These are phyloP conservation scores for Eudemis profundana DNA, from an alignment of 2,888 invertebrate species.

Conservation along the genomic window DNA sequence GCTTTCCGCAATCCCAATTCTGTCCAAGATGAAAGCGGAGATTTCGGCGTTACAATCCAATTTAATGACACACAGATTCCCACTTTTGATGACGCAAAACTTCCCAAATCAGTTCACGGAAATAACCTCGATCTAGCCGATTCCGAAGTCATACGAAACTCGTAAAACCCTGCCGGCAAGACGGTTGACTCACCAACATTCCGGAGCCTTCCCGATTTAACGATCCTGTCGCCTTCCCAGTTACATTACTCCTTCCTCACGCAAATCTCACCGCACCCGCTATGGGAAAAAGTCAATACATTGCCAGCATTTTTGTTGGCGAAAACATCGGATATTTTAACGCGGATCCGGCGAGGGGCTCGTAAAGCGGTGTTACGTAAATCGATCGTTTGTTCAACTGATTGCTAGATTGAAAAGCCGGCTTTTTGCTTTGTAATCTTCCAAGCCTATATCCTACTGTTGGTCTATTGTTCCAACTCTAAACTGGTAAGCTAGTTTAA, in stretches of 20 bases:
- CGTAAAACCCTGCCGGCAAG: slow-evolving; percentile 74
- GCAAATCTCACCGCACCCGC: slow-evolving; percentile 70
- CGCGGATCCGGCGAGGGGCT: slow-evolving; percentile 61
- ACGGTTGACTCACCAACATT: slow-evolving; percentile 62
- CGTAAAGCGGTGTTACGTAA: slow-evolving; percentile 72
- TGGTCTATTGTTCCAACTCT: slow-evolving; percentile 7
- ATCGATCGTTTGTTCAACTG: slow-evolving; percentile 77
- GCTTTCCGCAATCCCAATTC: slow-evolving; percentile 17
- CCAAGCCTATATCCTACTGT: slow-evolving; percentile 55
- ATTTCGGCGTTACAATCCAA: slow-evolving; percentile 47
- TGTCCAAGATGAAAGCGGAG: slow-evolving; percentile 33
- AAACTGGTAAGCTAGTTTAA: neutral
- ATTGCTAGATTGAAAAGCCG: slow-evolving; percentile 74
- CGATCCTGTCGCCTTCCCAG: slow-evolving; percentile 71
- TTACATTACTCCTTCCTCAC: slow-evolving; percentile 74
- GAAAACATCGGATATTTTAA: slow-evolving; percentile 62
- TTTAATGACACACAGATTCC: slow-evolving; percentile 66
- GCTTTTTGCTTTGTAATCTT: slow-evolving; percentile 68
- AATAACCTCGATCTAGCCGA: slow-evolving; percentile 67
- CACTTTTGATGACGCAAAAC: slow-evolving; percentile 72
- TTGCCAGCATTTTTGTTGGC: slow-evolving; percentile 64
- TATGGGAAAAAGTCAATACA: slow-evolving; percentile 68
- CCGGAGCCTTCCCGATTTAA: slow-evolving; percentile 72
- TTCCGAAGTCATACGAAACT: slow-evolving; percentile 75
- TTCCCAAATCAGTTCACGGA: slow-evolving; percentile 74